phyloP scores from a whole-genome alignment of 2,113 vertebrate species.

The Poicephalus meyeri region DNA sequence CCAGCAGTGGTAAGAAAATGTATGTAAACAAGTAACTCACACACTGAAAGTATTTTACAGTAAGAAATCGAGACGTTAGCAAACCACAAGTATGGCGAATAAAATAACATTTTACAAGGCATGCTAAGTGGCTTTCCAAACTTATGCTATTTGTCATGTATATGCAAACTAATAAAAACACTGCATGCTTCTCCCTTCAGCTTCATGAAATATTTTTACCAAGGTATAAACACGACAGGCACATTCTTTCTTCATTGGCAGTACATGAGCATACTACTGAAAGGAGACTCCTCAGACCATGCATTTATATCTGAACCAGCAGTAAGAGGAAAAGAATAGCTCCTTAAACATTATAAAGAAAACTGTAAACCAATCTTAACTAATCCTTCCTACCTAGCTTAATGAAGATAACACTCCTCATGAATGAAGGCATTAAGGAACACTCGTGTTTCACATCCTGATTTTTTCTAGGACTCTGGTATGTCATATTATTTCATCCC shows the following conservation, averaged over 20 bases:
- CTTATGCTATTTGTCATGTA: neutral
- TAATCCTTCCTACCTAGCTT: neutral
- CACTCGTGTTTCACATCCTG: neutral
- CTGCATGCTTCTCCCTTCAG: neutral
- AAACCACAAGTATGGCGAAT: neutral
- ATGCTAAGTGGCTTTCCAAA: neutral
- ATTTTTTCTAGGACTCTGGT: neutral
- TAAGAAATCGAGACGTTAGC: neutral
- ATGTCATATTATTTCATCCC: neutral
- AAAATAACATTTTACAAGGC: slow-evolving; percentile 10
- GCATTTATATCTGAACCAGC: neutral
- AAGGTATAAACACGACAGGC: neutral
- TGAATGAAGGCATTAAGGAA: neutral
- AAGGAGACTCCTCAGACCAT: neutral
- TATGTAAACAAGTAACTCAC: neutral
- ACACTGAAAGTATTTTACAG: neutral
- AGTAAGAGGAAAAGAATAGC: neutral
- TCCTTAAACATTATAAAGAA: neutral
- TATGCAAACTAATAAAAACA: slow-evolving; percentile 7
- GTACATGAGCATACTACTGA: neutral
- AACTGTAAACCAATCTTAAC: neutral
- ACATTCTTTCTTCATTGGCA: neutral
- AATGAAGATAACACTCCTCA: neutral
- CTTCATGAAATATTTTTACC: neutral
- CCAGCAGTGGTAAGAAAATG: neutral